Percentiles rank a stretch among this genome's conserved stretches.
Evolutionary conservation across 2,888 invertebrate species (phyloP).

Genomic region (Agonopterix heracliana): DNA sequence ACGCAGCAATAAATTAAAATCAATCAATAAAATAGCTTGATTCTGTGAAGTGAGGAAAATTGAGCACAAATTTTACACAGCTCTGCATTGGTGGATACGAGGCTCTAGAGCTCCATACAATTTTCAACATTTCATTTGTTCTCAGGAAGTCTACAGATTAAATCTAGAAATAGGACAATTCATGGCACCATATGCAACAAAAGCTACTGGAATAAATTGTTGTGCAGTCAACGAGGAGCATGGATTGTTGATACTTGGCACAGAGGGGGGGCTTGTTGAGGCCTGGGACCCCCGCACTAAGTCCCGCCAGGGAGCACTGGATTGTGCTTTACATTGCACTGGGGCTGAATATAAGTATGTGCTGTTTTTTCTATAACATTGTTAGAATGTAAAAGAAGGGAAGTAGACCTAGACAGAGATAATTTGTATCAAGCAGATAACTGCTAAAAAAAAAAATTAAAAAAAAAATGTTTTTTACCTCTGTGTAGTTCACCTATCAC

Average conservation of each 20-base stretch:
- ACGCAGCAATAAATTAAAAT: too few species aligned
- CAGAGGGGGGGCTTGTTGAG: slow-evolving; percentile 93
- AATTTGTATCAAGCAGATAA: not conserved
- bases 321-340: slow-evolving; percentile 84
- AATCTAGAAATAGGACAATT: slow-evolving; percentile 98
- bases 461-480: too few species aligned
- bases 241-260: slow-evolving; percentile 90
- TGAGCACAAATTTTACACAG: too few species aligned
- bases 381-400: not conserved
- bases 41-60: too few species aligned
- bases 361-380: not conserved
- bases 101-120: too few species aligned
- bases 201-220: slow-evolving; percentile 85
- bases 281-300: slow-evolving; percentile 96
- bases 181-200: slow-evolving; percentile 87
- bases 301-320: slow-evolving; percentile 85
- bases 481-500: too few species aligned
- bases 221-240: slow-evolving; percentile 92
- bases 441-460: too few species aligned
- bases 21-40: too few species aligned
- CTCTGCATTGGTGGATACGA: too few species aligned
- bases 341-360: slow-evolving; percentile 65
- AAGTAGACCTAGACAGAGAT: not conserved
- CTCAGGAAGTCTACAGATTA: slow-evolving; percentile 93
- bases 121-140: too few species aligned